Evolutionary conservation across 2,888 invertebrate genomes (phyloP).

Genomic region (Caenorhabditis sulstoni): DNA sequence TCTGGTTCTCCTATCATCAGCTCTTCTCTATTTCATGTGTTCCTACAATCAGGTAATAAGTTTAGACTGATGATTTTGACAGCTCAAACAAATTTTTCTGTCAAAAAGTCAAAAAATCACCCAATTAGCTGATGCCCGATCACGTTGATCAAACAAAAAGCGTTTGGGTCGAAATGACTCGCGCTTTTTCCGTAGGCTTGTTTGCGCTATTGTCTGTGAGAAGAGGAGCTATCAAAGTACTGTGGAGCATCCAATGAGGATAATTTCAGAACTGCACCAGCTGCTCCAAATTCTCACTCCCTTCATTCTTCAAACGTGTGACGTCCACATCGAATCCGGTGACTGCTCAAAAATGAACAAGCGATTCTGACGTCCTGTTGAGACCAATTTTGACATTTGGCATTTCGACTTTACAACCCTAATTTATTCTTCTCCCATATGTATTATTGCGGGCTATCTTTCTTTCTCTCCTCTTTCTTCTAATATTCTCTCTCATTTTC

Average conservation of each 20-base stretch:
- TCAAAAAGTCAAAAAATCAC: conserved; percentile 46
- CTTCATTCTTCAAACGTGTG: conserved; percentile 61
- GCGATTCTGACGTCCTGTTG: neutral
- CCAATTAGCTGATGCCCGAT: conserved; percentile 22
- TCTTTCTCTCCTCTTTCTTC: neutral
- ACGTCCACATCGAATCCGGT: conserved; percentile 39
- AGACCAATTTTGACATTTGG: neutral
- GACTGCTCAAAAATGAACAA: conserved; percentile 49
- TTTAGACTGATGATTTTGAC: neutral
- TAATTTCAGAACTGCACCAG: conserved; percentile 48
- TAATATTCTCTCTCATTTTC: neutral
- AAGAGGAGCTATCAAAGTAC: too few species aligned
- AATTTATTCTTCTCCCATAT: conserved; percentile 38
- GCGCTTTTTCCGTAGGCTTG: conserved; percentile 29
- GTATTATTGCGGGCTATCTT: conserved; percentile 43
- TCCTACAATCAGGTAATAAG: conserved; percentile 55
- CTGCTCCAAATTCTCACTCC: conserved; percentile 50
- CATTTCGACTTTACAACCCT: conserved; percentile 6
- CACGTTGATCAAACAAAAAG: conserved; percentile 49
- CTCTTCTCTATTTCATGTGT: conserved; percentile 56
- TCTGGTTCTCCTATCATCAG: conserved; percentile 60
- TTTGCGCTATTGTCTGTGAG: conserved; percentile 12
- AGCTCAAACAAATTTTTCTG: conserved; percentile 10
- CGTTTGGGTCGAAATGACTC: neutral
- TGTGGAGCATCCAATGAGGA: too few species aligned